Evolutionary conservation across 2,888 invertebrate genomes (phyloP).

Genomic region (Diachrysia chrysitis): DNA sequence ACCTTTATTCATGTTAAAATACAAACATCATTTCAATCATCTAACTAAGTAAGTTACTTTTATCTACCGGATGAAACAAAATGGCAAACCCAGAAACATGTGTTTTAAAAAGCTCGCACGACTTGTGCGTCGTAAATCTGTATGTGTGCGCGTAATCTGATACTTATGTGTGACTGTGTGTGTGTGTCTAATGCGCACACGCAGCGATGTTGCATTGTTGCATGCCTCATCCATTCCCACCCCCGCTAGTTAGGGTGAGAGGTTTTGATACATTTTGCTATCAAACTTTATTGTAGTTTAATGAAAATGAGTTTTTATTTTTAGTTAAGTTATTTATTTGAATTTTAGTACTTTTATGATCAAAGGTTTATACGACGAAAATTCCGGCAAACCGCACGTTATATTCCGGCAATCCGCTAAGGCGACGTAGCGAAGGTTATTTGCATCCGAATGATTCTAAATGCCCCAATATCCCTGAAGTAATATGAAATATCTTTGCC

Average conservation of each 20-base stretch:
- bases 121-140: slow-evolving; percentile 56
- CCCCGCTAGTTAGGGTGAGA: slow-evolving; percentile 48
- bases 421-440: too few species aligned
- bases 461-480: too few species aligned
- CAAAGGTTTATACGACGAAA: too few species aligned
- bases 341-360: too few species aligned
- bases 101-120: slow-evolving; percentile 56
- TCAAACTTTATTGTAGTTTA: too few species aligned
- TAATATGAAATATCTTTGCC: too few species aligned
- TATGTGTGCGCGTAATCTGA: slow-evolving; percentile 61
- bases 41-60: background rate
- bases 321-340: background rate
- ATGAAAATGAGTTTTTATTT: background rate
- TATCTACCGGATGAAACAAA: slow-evolving; percentile 28
- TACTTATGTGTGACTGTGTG: slow-evolving; percentile 50
- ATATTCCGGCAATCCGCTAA: too few species aligned
- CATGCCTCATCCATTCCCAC: slow-evolving; percentile 59
- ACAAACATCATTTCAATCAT: background rate
- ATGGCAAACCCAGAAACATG: slow-evolving; percentile 31
- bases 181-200: slow-evolving; percentile 54
- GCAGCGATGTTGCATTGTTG: slow-evolving; percentile 66
- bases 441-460: too few species aligned
- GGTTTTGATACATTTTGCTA: slow-evolving; percentile 50
- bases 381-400: too few species aligned
- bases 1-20: background rate